phyloP scores from a whole-genome alignment of 2,888 invertebrate species.

The Cryptophagus acutangulus region DNA sequence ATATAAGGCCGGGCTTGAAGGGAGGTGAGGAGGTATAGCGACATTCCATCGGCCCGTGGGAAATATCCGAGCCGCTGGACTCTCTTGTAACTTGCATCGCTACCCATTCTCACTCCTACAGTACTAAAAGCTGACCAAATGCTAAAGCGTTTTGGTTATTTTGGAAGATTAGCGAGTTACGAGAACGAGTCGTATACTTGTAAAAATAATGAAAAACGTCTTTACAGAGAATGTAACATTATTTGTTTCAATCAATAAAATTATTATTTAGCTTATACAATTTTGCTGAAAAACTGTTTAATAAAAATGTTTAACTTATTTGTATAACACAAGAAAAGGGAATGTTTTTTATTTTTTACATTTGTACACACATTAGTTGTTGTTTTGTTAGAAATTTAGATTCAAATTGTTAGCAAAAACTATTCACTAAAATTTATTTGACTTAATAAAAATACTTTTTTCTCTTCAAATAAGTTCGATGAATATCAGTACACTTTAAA shows the following conservation, averaged over 20 bases:
- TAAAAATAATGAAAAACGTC: slow-evolving; percentile 30
- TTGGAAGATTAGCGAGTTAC: slow-evolving; percentile 36
- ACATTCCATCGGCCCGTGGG: slow-evolving; percentile 44
- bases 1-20: slow-evolving; percentile 25
- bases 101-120: slow-evolving; percentile 43
- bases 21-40: slow-evolving; percentile 36
- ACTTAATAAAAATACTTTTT: too few relatives aligned
- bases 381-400: too few relatives aligned
- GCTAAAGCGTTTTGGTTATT: slow-evolving; percentile 37
- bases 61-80: slow-evolving; percentile 31
- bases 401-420: too few relatives aligned
- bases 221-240: slow-evolving; percentile 22
- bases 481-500: too few relatives aligned
- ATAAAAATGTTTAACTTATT: too few relatives aligned
- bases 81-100: slow-evolving; percentile 33
- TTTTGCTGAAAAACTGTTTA: too few relatives aligned
- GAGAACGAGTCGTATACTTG: slow-evolving; percentile 34
- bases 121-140: slow-evolving; percentile 40
- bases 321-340: too few relatives aligned
- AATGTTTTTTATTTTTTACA: too few relatives aligned
- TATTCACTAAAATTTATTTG: too few relatives aligned
- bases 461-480: too few relatives aligned
- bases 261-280: too few relatives aligned
- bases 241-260: slow-evolving; percentile 9
- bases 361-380: too few relatives aligned